Conservation (phyloP, 2,797 vertebrate genomes). For the Emys orbicularis region DNA sequence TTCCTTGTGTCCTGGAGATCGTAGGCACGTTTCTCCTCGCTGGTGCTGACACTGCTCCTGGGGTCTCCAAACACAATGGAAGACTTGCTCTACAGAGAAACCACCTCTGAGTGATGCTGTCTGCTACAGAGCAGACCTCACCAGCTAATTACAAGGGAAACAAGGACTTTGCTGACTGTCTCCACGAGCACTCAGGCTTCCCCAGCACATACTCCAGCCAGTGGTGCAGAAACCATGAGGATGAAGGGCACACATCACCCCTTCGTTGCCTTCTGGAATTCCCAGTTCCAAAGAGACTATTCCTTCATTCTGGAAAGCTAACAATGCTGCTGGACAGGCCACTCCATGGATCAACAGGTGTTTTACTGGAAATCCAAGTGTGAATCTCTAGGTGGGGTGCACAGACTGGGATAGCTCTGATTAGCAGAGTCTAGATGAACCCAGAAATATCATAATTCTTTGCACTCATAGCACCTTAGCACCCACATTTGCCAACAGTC, state of each 20-base stretch:
- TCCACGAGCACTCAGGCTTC: neutral
- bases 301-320: neutral
- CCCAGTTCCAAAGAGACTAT: neutral
- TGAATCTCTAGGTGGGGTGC: neutral
- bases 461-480: neutral
- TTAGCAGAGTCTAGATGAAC: neutral
- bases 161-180: neutral
- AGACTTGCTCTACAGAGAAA: neutral
- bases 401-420: neutral
- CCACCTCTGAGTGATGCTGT: neutral
- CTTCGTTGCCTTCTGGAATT: neutral
- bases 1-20: neutral
- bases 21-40: neutral
- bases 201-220: neutral
- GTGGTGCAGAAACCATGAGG: neutral
- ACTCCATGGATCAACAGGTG: neutral
- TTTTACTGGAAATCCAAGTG: neutral
- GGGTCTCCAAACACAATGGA: neutral
- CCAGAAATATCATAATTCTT: neutral
- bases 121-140: neutral
- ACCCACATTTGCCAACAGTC: too few relatives aligned
- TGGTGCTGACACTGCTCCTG: neutral
- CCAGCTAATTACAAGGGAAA: neutral
- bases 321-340: neutral
- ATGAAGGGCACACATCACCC: accelerated